These are phyloP conservation scores for Leptopilina boulardi DNA, from an alignment of 1,140 invertebrate genomes.

Conservation along the genomic window DNA sequence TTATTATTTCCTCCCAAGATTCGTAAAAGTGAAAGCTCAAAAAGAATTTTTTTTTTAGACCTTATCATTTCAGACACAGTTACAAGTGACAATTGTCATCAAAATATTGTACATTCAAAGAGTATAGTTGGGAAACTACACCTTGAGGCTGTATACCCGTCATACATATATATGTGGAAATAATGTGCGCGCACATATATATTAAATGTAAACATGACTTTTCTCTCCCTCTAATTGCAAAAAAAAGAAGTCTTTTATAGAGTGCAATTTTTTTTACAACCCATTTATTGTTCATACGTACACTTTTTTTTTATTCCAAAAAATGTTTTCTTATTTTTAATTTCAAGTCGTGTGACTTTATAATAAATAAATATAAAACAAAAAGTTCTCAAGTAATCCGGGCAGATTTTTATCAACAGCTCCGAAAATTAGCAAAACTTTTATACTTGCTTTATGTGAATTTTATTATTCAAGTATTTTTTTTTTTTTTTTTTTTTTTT, in stretches of 20 bases:
- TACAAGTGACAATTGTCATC: conserved; percentile 21
- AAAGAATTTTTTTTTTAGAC: not conserved
- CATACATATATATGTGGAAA: not conserved
- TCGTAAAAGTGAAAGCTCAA: conserved; percentile 9
- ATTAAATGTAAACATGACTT: not conserved
- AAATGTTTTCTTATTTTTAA: not conserved
- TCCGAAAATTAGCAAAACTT: conserved; percentile 5
- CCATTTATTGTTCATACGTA: not conserved
- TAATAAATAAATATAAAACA: not conserved
- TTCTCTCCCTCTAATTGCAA: not conserved
- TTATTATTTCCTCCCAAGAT: conserved; percentile 3
- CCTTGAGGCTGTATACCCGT: conserved; percentile 5
- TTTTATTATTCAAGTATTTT: not conserved
- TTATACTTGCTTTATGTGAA: not conserved
- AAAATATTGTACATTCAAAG: not conserved
- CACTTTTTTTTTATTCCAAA: no score
- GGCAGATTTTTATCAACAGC: not conserved
- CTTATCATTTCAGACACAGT: conserved; percentile 24
- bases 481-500: not conserved
- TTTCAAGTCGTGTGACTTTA: not conserved
- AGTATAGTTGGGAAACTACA: conserved; percentile 15
- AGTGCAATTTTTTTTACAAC: not conserved
- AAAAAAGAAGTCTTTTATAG: no score
- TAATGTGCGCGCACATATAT: not conserved
- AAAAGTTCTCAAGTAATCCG: not conserved